Conservation (phyloP, 2,797 vertebrate genomes). For the Margarornis squamiger region DNA sequence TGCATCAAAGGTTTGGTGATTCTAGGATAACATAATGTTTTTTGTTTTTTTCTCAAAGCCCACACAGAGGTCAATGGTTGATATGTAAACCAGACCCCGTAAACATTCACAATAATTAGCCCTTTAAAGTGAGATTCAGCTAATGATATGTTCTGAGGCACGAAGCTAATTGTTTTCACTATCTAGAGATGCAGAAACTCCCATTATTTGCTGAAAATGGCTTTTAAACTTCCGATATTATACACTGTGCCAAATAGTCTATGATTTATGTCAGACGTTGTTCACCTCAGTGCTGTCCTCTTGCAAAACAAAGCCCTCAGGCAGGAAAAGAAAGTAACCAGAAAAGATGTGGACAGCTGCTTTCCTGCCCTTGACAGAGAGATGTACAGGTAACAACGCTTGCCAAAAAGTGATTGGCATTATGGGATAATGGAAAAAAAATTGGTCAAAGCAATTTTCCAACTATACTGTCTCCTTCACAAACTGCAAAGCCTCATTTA, state of each 20-base stretch:
- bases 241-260: neutral
- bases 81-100: neutral
- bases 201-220: neutral
- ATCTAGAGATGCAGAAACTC: neutral
- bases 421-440: neutral
- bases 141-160: neutral
- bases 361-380: neutral
- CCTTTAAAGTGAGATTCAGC: neutral
- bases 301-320: neutral
- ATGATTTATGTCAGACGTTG: neutral
- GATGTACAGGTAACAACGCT: neutral
- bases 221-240: neutral
- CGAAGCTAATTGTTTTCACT: neutral
- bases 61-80: neutral
- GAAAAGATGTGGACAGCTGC: neutral
- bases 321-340: neutral
- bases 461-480: neutral
- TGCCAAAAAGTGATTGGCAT: fast-evolving
- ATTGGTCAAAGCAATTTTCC: neutral
- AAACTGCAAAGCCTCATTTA: neutral
- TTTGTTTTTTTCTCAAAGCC: neutral
- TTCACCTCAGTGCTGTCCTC: neutral
- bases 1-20: neutral
- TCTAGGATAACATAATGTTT: neutral
- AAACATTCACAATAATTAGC: neutral